These are phyloP conservation scores for Petrolisthes cinctipes DNA, from an alignment of 2,888 invertebrate genomes.

Conservation along the genomic window DNA sequence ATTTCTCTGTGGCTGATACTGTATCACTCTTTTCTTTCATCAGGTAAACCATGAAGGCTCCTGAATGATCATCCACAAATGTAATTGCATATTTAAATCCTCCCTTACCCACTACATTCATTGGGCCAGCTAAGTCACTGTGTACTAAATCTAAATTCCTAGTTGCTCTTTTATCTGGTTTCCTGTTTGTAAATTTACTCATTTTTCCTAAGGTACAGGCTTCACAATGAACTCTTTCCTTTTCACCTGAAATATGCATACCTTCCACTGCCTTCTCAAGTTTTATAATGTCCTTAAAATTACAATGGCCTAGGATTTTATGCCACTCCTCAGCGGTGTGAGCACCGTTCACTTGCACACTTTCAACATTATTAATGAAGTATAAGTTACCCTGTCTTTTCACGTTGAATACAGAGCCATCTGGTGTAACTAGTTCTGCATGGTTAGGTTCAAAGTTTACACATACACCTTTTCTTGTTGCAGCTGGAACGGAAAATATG, in stretches of 20 bases:
- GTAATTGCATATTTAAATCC: slow-evolving; percentile 35
- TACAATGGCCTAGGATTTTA: slow-evolving; percentile 28
- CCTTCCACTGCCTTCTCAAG: slow-evolving; percentile 23
- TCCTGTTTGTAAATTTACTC: slow-evolving; percentile 8
- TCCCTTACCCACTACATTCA: slow-evolving; percentile 2
- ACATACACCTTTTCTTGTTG: slow-evolving; percentile 11
- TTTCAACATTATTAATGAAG: slow-evolving; percentile 34
- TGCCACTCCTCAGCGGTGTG: slow-evolving; percentile 41
- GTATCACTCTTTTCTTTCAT: slow-evolving; percentile 31
- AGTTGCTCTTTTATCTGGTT: slow-evolving; percentile 29
- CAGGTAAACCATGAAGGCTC: slow-evolving; percentile 27
- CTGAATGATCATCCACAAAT: slow-evolving; percentile 33
- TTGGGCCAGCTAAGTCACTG: slow-evolving; percentile 31
- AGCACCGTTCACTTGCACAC: background rate
- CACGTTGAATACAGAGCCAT: slow-evolving; percentile 18
- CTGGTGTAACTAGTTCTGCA: slow-evolving; percentile 12
- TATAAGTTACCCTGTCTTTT: slow-evolving; percentile 13
- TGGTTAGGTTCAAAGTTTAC: slow-evolving; percentile 11
- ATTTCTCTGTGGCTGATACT: slow-evolving; percentile 12
- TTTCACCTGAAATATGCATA: slow-evolving; percentile 36
- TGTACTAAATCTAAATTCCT: slow-evolving; percentile 31
- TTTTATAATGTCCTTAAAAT: slow-evolving; percentile 30
- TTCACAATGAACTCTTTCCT: slow-evolving; percentile 24
- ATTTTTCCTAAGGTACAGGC: slow-evolving; percentile 44
- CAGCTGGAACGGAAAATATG: slow-evolving; percentile 29